Evolutionary conservation across 2,797 vertebrate species (phyloP), one percentile per base, ranked within the genome.

Genomic region (Benthosema pterotum): DNA sequence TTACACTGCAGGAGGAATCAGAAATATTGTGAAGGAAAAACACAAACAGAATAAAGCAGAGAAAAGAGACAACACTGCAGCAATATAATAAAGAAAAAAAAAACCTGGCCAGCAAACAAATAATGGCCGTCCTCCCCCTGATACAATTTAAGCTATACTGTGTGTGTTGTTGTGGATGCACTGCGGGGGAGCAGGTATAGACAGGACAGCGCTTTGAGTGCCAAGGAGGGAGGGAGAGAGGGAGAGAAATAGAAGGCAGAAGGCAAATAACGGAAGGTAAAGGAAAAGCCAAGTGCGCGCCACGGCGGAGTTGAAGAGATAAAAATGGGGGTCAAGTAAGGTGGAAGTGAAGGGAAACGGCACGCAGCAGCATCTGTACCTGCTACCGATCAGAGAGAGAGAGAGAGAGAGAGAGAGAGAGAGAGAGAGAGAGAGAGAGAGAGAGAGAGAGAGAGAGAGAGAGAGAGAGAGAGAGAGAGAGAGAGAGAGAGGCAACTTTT

Each of bases 81-180:
- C 68, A 60, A 17, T 25, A 16, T 72, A 56, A n/a, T n/a, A n/a
- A n/a, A n/a, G n/a, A n/a, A n/a, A n/a, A n/a, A n/a, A n/a, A n/a
- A 53, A 55, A 57, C 65, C 62, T 70, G 82, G 78, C 60, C 60
- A 52, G 16, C 42, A 46, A 12, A 50, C 12, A 83, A 65, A 78
- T 70, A 52, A 38, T 38, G 32, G 7, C 32, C 32, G 7, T 7
- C 32, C 32, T 7, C 32, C 57, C 65, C 71, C 61, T 72, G 76
- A 80, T 82, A 84, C 75, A 78, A 83, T 83, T 87, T 32, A 80
- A 85, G 76, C 77, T 74, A 59, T 74, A 59, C 63, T 78, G 45
- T 67, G 67, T 18, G 9, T 16, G n/a, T 32, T 8, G 8, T 9
- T 43, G 11, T 56, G 54, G 13, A 42, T 3, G 38, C 54, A 43